phyloP scores from a whole-genome alignment of 2,797 vertebrate species.

The Botia almorhae region DNA sequence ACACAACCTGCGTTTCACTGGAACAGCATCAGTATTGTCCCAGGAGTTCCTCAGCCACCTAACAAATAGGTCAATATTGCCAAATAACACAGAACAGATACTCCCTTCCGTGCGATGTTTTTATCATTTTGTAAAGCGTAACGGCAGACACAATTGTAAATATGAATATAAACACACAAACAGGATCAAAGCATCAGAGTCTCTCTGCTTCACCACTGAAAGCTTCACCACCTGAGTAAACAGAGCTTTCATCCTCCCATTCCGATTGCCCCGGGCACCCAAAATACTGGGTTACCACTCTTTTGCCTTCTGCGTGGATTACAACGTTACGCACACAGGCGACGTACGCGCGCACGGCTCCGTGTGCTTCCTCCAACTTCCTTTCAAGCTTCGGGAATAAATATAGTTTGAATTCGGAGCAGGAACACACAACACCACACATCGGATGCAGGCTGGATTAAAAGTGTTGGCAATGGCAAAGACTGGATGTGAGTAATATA shows the following conservation, averaged over 20 bases:
- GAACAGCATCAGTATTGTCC: slow-evolving; percentile 17
- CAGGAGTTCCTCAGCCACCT: slow-evolving; percentile 22
- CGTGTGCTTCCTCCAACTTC: slow-evolving; percentile 27
- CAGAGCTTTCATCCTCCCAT: slow-evolving; percentile 63
- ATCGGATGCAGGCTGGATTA: slow-evolving; percentile 5
- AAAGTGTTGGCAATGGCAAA: slow-evolving; percentile 9
- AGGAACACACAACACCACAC: slow-evolving; percentile 18
- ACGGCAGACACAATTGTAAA: slow-evolving; percentile 38
- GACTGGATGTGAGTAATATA: slow-evolving; percentile 24
- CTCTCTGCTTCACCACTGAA: slow-evolving; percentile 52
- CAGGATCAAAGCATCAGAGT: slow-evolving; percentile 59
- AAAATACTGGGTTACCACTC: slow-evolving; percentile 32
- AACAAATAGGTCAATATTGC: slow-evolving; percentile 35
- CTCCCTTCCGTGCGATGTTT: slow-evolving; percentile 11
- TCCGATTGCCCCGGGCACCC: slow-evolving; percentile 53
- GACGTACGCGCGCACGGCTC: not conserved
- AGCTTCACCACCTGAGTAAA: slow-evolving; percentile 61
- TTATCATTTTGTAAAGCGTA: slow-evolving; percentile 7
- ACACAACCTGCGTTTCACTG: slow-evolving; percentile 5
- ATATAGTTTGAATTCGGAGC: slow-evolving; percentile 40
- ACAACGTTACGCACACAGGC: slow-evolving; percentile 49
- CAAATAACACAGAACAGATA: slow-evolving; percentile 25
- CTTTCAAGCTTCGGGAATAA: slow-evolving; percentile 50
- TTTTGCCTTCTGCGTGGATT: slow-evolving; percentile 56
- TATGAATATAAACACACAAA: slow-evolving; percentile 54